These are phyloP conservation scores for Galagoides demidoff DNA, from an alignment of 2,797 vertebrate genomes.

Conservation along the genomic window DNA sequence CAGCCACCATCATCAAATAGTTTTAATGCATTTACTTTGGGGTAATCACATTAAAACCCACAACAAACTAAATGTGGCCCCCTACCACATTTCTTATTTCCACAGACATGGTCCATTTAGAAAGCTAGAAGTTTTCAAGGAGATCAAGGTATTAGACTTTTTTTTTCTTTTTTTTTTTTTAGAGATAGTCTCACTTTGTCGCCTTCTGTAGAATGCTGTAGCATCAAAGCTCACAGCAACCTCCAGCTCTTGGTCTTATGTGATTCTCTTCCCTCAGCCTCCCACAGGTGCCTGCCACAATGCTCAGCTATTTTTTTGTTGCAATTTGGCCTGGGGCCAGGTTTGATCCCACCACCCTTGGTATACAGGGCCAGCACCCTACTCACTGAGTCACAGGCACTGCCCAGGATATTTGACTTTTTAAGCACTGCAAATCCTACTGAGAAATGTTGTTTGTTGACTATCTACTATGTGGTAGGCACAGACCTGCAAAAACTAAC, in stretches of 20 bases:
- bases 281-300: too few relatives aligned
- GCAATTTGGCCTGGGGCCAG: too few relatives aligned
- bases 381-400: too few relatives aligned
- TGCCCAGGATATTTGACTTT: neutral
- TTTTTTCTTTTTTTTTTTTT: too few relatives aligned
- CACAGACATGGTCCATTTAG: neutral
- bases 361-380: too few relatives aligned
- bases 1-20: neutral
- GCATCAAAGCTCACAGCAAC: too few relatives aligned
- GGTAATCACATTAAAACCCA: neutral
- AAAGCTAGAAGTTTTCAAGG: neutral
- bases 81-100: neutral
- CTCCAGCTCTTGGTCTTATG: too few relatives aligned
- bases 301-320: too few relatives aligned
- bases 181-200: too few relatives aligned
- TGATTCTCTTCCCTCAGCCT: too few relatives aligned
- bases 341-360: too few relatives aligned
- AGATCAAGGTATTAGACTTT: neutral
- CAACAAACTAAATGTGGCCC: neutral
- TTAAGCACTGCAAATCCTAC: neutral
- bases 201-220: too few relatives aligned
- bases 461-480: neutral
- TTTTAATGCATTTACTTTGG: neutral
- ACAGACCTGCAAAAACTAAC: neutral
- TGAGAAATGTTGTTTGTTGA: neutral